Conservation (phyloP, 2,113 vertebrate species). For the Recurvirostra avosetta region DNA sequence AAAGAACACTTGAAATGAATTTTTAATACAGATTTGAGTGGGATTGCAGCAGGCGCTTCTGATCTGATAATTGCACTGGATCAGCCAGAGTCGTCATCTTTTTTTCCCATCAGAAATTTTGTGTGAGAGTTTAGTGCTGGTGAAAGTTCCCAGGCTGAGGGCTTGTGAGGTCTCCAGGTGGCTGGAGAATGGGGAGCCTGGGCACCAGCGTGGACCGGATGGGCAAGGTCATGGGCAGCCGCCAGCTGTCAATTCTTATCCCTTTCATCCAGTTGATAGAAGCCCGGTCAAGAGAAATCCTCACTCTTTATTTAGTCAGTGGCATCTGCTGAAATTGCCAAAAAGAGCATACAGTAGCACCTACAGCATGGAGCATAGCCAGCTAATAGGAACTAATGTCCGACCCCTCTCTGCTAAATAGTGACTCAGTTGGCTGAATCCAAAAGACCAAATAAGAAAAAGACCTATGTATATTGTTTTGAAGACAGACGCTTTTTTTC, state of each 20-base stretch:
- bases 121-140: background rate
- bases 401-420: accelerated
- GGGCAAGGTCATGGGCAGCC: background rate
- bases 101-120: conserved; percentile 31
- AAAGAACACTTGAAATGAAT: conserved; percentile 50
- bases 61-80: conserved; percentile 64
- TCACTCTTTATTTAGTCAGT: background rate
- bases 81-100: conserved; percentile 25
- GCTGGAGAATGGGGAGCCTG: background rate
- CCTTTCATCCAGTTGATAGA: background rate
- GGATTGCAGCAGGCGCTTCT: conserved; percentile 60
- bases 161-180: background rate
- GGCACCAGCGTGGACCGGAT: background rate
- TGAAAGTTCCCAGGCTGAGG: background rate
- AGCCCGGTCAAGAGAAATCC: background rate
- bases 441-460: background rate
- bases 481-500: background rate
- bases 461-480: background rate
- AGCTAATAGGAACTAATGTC: background rate
- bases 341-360: background rate
- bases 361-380: background rate
- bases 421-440: background rate
- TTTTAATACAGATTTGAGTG: conserved; percentile 69
- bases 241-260: background rate
- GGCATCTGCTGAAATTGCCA: background rate